Base-by-base conservation (phyloP, 2,113 vertebrate genomes). In the Sisor rabdophorus region DNA sequence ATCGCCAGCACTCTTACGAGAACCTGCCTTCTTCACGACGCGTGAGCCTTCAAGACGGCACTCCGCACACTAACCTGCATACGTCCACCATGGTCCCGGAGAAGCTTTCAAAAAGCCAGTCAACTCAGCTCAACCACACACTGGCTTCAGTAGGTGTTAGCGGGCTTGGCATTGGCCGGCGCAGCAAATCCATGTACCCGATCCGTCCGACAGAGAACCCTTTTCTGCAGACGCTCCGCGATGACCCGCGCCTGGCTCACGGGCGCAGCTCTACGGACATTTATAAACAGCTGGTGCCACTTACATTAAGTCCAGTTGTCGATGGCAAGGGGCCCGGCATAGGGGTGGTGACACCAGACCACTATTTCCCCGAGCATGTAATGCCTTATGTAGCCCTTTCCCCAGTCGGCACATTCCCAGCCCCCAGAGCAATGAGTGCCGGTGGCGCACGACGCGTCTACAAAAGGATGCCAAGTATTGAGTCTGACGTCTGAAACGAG, bases 381-480 rank as follows among this genome's bases (percentile, higher is more conserved):
- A 92, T 97, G 94, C 94, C 97, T 93, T 98, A 98, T 44, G 94
- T 94, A 94, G 93, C 96, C 84, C 94, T 95, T 87, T 96, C 94
- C 86, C 87, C 88, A 26, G 94, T 94, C 87, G 94, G 93, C 88
- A 91, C 93, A 88, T 97, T 95, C 89, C 88, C 94, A 68, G 90
- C 93, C 82, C 93, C 95, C 76, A 93, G 95, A 87, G 94, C 93
- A 89, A 89, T 97, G 71, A 98, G 98, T 83, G 95, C 95, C 77
- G 96, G 94, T 86, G 94, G 95, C 90, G 97, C 96, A 92, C 95
- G 96, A 88, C 94, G 95, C 60, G 92, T 95, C 87, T 97, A 93
- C 90, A 97, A 97, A 89, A 97, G 96, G 92, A 96, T 97, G 94
- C 96, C 95, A 90, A 99, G 97, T 91, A 95, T 99, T 20, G 97